phyloP scores from a whole-genome alignment of 2,113 vertebrate species.

The Riparia riparia region DNA sequence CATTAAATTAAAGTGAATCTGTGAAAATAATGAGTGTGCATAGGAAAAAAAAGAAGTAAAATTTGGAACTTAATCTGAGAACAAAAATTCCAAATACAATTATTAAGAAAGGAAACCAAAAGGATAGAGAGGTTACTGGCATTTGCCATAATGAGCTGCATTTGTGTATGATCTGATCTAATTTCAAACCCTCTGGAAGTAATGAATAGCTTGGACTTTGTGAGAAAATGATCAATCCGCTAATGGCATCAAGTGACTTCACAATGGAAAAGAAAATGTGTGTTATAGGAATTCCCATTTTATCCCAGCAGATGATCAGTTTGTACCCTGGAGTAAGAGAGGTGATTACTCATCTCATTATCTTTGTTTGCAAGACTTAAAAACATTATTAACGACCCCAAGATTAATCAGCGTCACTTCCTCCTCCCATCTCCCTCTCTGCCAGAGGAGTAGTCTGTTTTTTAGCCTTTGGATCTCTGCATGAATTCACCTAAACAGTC shows the following conservation, averaged over 20 bases:
- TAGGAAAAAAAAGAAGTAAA: neutral
- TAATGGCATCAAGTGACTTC: constrained; percentile 31
- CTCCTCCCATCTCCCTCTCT: neutral
- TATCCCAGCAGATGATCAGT: constrained; percentile 28
- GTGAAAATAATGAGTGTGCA: neutral
- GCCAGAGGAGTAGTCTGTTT: neutral
- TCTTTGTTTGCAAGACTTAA: constrained; percentile 13
- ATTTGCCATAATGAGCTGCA: neutral
- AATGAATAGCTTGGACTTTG: constrained; percentile 6
- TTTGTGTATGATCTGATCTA: neutral
- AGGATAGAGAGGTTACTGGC: constrained; percentile 4
- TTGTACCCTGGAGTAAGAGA: constrained; percentile 9
- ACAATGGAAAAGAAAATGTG: constrained; percentile 29
- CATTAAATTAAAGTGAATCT: neutral
- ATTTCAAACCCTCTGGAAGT: constrained; percentile 34
- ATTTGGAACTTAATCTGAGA: neutral
- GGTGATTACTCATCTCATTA: constrained; percentile 34
- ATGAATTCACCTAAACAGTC: neutral
- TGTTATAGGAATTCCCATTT: constrained; percentile 37
- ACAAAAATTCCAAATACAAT: neutral
- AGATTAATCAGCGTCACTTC: constrained; percentile 43
- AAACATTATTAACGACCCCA: neutral
- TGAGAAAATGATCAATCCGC: neutral
- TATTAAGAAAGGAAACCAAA: neutral
- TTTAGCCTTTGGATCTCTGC: neutral